Evolutionary conservation across 2,113 vertebrate genomes (phyloP).

Genomic region (Phaetusa simplex): DNA sequence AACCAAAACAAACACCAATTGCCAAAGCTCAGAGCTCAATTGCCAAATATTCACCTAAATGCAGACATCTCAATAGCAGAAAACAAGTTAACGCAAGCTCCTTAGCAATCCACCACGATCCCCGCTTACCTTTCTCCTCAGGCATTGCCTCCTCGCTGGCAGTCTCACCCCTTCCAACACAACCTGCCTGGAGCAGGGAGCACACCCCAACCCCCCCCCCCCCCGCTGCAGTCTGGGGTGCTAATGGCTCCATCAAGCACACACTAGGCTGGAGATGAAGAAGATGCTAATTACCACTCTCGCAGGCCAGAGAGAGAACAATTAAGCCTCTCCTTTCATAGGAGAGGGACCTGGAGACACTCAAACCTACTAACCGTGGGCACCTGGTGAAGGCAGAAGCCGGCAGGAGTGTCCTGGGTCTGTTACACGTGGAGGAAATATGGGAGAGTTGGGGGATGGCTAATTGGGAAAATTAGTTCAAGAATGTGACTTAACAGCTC

Average conservation of each 20-base stretch:
- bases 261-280: rapidly evolving
- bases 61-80: background rate
- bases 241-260: rapidly evolving
- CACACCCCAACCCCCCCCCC: background rate
- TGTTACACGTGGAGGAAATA: background rate
- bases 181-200: background rate
- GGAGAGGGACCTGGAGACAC: background rate
- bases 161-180: background rate
- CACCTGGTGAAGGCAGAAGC: background rate
- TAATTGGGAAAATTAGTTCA: background rate
- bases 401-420: background rate
- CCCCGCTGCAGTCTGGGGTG: rapidly evolving
- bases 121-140: background rate
- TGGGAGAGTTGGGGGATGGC: background rate
- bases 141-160: rapidly evolving
- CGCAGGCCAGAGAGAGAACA: rapidly evolving
- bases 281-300: rapidly evolving
- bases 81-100: background rate
- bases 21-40: background rate
- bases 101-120: background rate
- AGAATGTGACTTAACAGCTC: background rate
- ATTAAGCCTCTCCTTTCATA: background rate
- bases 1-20: background rate
- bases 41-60: background rate
- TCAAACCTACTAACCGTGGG: background rate